Conservation (phyloP, 2,113 vertebrate genomes). For the Silurus glanis region DNA sequence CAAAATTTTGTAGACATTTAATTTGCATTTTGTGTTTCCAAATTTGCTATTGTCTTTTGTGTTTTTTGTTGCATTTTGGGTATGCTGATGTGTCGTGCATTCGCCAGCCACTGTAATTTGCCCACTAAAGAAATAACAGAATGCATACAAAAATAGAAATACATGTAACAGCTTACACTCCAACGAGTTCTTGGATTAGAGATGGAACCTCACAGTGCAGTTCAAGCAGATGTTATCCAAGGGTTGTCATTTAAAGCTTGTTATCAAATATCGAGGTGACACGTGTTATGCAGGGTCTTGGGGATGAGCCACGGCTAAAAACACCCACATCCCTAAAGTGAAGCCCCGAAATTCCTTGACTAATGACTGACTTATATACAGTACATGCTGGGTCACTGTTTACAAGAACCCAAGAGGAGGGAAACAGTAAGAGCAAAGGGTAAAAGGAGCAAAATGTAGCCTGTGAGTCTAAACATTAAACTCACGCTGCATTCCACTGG, state of each 20-base stretch:
- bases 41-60: neutral
- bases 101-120: neutral
- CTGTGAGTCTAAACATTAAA: neutral
- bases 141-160: neutral
- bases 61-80: neutral
- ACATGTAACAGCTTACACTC: neutral
- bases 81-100: too few relatives aligned
- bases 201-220: neutral
- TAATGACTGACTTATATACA: slow-evolving; percentile 5
- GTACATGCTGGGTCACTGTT: slow-evolving; percentile 48
- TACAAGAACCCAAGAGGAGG: slow-evolving; percentile 17
- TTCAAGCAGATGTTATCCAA: neutral
- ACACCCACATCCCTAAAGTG: neutral
- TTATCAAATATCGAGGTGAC: slow-evolving; percentile 26
- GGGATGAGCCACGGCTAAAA: slow-evolving; percentile 20
- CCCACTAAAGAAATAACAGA: neutral
- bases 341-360: neutral
- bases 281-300: neutral
- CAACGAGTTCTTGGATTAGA: neutral
- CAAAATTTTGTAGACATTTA: too few relatives aligned
- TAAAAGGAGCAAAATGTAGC: neutral
- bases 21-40: neutral
- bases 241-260: slow-evolving; percentile 22
- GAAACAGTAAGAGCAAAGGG: neutral
- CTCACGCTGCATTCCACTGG: neutral